Base-by-base conservation (phyloP, 64 coral and sea anemone species). In the Actinia tenebrosa region DNA sequence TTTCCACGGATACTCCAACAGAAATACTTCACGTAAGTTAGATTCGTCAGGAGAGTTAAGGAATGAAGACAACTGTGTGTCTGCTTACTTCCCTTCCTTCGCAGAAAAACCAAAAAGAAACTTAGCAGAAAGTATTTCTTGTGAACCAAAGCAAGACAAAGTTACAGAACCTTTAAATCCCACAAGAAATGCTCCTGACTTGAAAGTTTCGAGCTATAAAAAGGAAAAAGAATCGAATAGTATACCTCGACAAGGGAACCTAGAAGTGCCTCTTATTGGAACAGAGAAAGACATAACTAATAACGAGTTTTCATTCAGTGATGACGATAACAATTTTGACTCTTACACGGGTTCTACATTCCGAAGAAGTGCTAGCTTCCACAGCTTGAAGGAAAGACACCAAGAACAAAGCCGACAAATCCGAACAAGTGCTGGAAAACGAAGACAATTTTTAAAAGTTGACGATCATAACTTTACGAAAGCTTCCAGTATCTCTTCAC, bases 401-500 rank as follows among this genome's bases (percentile, higher is more conserved):
- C 69, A 75, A 42, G 23, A 30, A 10, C 22, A 75, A 15, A 81
- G 79, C 27, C 5, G 50, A 53, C 19, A 45, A 81, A 45, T 52
- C 22, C 43, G 46, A 53, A 81, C 43, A 47, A 81, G 79, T 50
- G 79, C 79, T 45, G 79, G 79, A 50, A 75, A 75, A 42, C n/a
- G 69, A 75, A 81, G 79, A 53, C 8, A 81, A 19, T 53, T 81
- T 50, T 23, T 81, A 53, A 53, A 81, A 47, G 79, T 81, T 45
- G 79, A 81, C 17, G 50, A 81, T 81, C 42, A 75, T 14, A 14
- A 42, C 1, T 30, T 75, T 3, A 37, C 17, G 13, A 81, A 45
- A 81, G 3, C 45, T n/a, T 47, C 79, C 10, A 81, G 79, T 15
- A 45, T 81, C 27, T 53, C 79, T 53, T 81, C 79, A 47, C 43